Percentiles rank a stretch among this genome's conserved stretches.
These are phyloP conservation scores for Nemotelus nigrinus DNA, from an alignment of 2,888 invertebrate genomes.

Conservation along the genomic window DNA sequence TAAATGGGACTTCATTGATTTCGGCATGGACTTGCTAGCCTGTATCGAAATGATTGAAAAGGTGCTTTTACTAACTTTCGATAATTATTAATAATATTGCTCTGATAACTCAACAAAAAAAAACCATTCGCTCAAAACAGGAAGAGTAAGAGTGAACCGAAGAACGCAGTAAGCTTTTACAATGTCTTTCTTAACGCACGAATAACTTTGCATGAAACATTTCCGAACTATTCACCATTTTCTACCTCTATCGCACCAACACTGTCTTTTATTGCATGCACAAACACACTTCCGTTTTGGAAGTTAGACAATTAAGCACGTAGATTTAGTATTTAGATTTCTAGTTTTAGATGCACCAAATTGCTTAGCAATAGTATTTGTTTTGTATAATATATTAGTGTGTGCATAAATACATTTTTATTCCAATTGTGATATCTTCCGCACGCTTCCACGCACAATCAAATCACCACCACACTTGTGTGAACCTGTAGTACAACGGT, in stretches of 20 bases:
- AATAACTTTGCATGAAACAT: not conserved
- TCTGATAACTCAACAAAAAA: conserved; percentile 10
- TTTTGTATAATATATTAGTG: not conserved
- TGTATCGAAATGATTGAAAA: conserved; percentile 99
- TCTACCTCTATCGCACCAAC: too few relatives aligned
- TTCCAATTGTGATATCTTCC: not conserved
- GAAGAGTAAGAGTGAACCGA: conserved; percentile 4
- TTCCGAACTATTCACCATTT: not conserved
- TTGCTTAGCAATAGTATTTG: not conserved
- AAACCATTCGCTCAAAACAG: not conserved
- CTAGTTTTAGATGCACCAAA: too few relatives aligned
- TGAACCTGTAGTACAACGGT: conserved; percentile 79
- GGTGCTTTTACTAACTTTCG: conserved; percentile 69
- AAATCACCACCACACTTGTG: not conserved
- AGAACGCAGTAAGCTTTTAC: conserved; percentile 34
- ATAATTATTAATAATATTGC: conserved; percentile 6
- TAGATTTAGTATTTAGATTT: too few relatives aligned
- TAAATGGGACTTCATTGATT: conserved; percentile 98
- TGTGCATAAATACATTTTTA: not conserved
- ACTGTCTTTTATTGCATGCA: too few relatives aligned
- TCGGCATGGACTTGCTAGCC: conserved; percentile 98
- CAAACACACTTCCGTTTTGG: too few relatives aligned
- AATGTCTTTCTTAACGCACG: not conserved
- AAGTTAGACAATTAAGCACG: too few relatives aligned
- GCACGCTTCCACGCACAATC: not conserved